Evolutionary conservation across 1,140 invertebrate genomes (phyloP), one percentile per base, ranked within the genome.

Genomic region (Ceratina australensis): DNA sequence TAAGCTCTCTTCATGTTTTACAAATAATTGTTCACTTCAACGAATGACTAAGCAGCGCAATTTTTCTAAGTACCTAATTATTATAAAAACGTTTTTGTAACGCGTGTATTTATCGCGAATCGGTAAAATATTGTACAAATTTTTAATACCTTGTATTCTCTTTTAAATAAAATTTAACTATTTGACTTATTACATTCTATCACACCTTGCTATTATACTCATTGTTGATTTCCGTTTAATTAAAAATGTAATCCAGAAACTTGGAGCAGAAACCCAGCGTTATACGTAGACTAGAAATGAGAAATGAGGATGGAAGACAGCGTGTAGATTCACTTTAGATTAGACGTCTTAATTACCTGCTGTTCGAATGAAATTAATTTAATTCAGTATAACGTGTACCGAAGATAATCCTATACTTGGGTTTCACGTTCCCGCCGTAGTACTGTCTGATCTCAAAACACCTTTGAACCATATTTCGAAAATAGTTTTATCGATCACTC

Each of bases 271-370:
- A 12, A 33, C 56, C 7, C n/a, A 56, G 5, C 20, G 57, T 72
- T 24, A 63, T 60, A 67, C 22, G 78, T 60, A 71, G 1, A 2
- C 10, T 15, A 57, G 61, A 59, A n/a, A 13, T 1, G 57, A 67
- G 50, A 56, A 59, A 72, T n/a, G 60, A 72, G 65, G 42, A 50
- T 68, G 71, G 18, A 52, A 76, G 61, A 60, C 66, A 82, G 47
- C n/a, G 78, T 81, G 80, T 79, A 85, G 65, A 85, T 83, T 89
- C 84, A 86, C 85, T 88, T 86, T 85, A 83, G 78, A 76, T 83
- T 89, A 89, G 89, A 89, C 84, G 87, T 84, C 83, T 89, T 88
- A 90, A 89, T 86, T 88, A 86, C 80, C 88, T 86, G 89, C 89
- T 89, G 89, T 90, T 90, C 88, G 88, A 65, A 64, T 72, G 66